Conservation (phyloP, 2,888 invertebrate species). For the Maniola hyperantus region DNA sequence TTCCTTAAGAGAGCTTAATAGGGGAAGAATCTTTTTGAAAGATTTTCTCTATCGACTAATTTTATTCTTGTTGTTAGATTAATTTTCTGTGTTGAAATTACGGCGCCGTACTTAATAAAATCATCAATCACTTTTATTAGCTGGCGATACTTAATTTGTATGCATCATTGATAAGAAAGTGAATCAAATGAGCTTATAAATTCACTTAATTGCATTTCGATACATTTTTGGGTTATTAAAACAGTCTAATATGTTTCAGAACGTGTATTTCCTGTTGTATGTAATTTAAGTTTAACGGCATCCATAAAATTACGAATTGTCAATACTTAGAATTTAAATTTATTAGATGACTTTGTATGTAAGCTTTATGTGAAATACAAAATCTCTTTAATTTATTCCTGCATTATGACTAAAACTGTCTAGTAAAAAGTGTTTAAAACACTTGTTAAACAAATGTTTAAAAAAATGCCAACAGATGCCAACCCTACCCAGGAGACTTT, state of each 20-base stretch:
- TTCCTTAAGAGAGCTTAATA: too few relatives aligned
- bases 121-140: neutral
- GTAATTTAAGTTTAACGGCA: slow-evolving; percentile 8
- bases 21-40: too few relatives aligned
- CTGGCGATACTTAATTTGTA: neutral
- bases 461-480: too few relatives aligned
- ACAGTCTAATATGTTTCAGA: neutral
- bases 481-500: too few relatives aligned
- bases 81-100: neutral
- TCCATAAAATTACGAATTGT: neutral
- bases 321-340: neutral
- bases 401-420: neutral
- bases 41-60: too few relatives aligned
- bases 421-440: too few relatives aligned
- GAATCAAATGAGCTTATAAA: neutral
- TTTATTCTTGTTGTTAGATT: too few relatives aligned
- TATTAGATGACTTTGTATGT: neutral
- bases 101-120: neutral
- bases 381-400: slow-evolving; percentile 1
- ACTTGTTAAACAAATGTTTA: too few relatives aligned
- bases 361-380: neutral
- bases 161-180: neutral
- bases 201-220: neutral
- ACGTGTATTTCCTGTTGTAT: neutral
- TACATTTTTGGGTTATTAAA: neutral